Percentiles rank a stretch among this genome's conserved stretches.
These are phyloP conservation scores for Lepidothrix coronata DNA, from an alignment of 2,113 vertebrate species.

Conservation along the genomic window DNA sequence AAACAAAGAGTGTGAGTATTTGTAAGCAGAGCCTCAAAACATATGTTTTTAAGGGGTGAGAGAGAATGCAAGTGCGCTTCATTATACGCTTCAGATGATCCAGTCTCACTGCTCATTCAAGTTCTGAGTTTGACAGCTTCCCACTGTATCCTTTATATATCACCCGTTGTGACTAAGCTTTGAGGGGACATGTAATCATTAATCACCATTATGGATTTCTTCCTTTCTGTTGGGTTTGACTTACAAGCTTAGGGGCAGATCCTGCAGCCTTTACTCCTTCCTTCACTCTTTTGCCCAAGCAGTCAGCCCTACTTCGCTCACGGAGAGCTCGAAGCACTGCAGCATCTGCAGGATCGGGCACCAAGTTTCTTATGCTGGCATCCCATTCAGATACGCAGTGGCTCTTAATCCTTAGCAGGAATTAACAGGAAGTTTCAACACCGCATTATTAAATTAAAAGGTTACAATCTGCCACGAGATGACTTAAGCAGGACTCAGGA, in stretches of 20 bases:
- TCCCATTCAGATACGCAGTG: not conserved
- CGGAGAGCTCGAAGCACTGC: accelerated
- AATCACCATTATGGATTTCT: slow-evolving; percentile 49
- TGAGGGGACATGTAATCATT: slow-evolving; percentile 25
- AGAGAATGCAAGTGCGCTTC: not conserved
- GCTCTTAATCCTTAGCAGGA: not conserved
- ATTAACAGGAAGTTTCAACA: slow-evolving; percentile 30
- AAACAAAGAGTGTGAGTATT: not conserved
- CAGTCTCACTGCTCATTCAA: not conserved
- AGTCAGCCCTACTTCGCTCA: not conserved
- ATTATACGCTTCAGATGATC: not conserved
- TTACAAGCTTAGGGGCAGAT: not conserved
- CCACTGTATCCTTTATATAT: slow-evolving; percentile 44
- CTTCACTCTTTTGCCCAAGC: not conserved
- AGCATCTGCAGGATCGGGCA: accelerated
- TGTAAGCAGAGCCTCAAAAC: not conserved
- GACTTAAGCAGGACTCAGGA: slow-evolving; percentile 30
- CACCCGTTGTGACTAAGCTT: slow-evolving; percentile 47
- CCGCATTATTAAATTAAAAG: slow-evolving; percentile 62
- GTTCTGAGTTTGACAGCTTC: slow-evolving; percentile 35
- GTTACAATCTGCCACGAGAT: slow-evolving; percentile 36
- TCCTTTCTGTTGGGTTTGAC: not conserved
- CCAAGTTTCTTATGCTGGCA: not conserved
- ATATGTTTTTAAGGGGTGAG: not conserved
- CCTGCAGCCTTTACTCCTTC: slow-evolving; percentile 13